Conservation (phyloP, 2,797 vertebrate species). For the Fistularia tabacaria region DNA sequence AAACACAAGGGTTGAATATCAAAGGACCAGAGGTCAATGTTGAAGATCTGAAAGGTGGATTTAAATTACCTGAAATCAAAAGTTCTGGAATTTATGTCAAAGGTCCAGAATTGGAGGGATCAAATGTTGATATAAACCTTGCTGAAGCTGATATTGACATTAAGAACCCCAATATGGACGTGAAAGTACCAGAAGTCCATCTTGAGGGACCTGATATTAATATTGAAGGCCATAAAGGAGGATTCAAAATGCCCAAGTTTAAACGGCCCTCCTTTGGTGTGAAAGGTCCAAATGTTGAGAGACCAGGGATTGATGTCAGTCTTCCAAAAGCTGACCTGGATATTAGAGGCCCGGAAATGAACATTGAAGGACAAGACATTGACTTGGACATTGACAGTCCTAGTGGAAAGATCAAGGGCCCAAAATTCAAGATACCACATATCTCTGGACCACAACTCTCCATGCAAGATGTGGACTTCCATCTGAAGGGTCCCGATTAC, state of each 20-base stretch:
- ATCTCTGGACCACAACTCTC: constrained; percentile 5
- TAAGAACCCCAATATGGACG: neutral
- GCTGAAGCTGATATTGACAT: constrained; percentile 9
- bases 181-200: neutral
- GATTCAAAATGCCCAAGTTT: neutral
- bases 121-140: constrained; percentile 8
- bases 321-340: constrained; percentile 20
- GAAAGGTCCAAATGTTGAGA: constrained; percentile 15
- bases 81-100: constrained; percentile 22
- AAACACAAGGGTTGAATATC: constrained; percentile 21
- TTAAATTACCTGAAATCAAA: constrained; percentile 24
- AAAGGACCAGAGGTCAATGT: constrained; percentile 16
- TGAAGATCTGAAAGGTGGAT: constrained; percentile 1
- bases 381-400: constrained; percentile 7
- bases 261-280: neutral
- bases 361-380: neutral
- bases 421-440: constrained; percentile 9
- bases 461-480: constrained; percentile 14
- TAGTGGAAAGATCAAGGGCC: constrained; percentile 15
- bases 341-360: constrained; percentile 21
- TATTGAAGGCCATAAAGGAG: neutral
- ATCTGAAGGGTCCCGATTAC: constrained; percentile 1
- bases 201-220: neutral
- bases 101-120: constrained; percentile 5
- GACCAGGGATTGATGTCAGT: neutral